Percentiles rank a stretch among this genome's conserved stretches.
Conservation (phyloP, 2,888 invertebrate genomes). For the Argyresthia goedartella region DNA sequence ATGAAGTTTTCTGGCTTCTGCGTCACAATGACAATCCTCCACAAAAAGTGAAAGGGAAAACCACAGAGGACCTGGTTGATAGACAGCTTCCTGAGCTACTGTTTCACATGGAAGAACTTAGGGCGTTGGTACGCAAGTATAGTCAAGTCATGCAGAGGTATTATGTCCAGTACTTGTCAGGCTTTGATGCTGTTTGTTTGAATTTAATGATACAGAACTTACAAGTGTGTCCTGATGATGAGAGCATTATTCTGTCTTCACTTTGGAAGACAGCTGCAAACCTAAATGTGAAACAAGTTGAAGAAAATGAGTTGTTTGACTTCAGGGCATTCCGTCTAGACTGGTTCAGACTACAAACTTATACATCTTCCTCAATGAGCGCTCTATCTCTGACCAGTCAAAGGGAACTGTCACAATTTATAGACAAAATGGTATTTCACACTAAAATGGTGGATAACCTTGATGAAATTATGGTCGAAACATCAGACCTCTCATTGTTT, state of each 20-base stretch:
- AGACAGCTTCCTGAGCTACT: constrained; percentile 96
- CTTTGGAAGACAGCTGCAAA: constrained; percentile 90
- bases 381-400: constrained; percentile 85
- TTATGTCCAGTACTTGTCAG: constrained; percentile 96
- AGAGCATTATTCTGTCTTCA: constrained; percentile 93
- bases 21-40: constrained; percentile 98
- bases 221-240: constrained; percentile 92
- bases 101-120: constrained; percentile 97
- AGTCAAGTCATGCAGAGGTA: constrained; percentile 97
- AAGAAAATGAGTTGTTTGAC: constrained; percentile 96
- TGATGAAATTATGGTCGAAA: constrained; percentile 96
- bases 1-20: constrained; percentile 97
- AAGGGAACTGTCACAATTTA: constrained; percentile 87
- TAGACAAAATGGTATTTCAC: constrained; percentile 97
- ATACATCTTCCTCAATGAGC: constrained; percentile 88
- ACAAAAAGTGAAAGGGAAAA: constrained; percentile 86
- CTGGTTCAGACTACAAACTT: constrained; percentile 97
- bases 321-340: constrained; percentile 95
- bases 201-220: constrained; percentile 88
- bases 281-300: constrained; percentile 93
- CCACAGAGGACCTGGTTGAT: constrained; percentile 94
- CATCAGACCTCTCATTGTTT: constrained; percentile 97
- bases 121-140: constrained; percentile 95
- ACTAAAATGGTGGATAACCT: constrained; percentile 98
- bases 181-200: constrained; percentile 94